phyloP scores from a whole-genome alignment of 2,888 invertebrate species.

The Deilephila elpenor region DNA sequence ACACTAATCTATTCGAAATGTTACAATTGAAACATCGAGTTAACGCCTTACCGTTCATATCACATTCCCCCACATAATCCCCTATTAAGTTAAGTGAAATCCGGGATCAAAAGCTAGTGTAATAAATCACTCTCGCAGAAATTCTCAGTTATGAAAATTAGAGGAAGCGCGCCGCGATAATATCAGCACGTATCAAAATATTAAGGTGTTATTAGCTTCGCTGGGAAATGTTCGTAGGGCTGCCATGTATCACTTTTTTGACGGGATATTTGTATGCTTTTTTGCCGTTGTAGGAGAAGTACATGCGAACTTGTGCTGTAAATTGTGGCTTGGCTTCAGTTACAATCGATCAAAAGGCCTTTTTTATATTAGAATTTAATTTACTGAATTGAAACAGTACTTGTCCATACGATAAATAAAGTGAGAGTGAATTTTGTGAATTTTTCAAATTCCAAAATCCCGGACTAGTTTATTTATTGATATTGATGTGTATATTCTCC shows the following conservation, averaged over 20 bases:
- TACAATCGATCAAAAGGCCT: background rate
- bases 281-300: too few species aligned
- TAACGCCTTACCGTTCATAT: background rate
- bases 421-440: too few species aligned
- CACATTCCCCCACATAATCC: background rate
- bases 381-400: too few species aligned
- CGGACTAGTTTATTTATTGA: too few species aligned
- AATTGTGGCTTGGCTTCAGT: background rate
- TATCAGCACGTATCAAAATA: constrained; percentile 27
- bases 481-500: too few species aligned
- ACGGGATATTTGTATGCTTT: background rate
- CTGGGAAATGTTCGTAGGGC: constrained; percentile 5
- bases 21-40: background rate
- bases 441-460: too few species aligned
- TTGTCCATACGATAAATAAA: too few species aligned
- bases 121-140: constrained; percentile 28
- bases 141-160: constrained; percentile 23
- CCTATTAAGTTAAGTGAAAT: constrained; percentile 4
- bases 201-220: constrained; percentile 11
- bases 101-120: constrained; percentile 28
- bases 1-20: background rate
- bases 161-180: constrained; percentile 25
- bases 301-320: too few species aligned
- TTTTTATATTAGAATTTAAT: background rate
- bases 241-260: background rate